These are phyloP conservation scores for Scotopteryx bipunctaria DNA, from an alignment of 2,888 invertebrate species.

Conservation along the genomic window DNA sequence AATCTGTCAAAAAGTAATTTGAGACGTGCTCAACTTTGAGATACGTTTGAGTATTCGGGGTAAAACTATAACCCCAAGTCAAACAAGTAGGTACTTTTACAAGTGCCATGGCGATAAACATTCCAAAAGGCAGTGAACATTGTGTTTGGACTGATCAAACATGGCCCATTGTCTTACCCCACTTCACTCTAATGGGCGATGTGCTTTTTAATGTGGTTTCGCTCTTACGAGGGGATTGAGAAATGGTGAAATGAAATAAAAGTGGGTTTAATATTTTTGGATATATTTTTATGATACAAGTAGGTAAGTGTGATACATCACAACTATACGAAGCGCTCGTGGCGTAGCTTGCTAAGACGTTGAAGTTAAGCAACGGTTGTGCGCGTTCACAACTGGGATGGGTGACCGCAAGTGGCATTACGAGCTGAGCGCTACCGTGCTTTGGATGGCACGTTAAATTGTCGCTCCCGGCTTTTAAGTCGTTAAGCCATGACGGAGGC, in stretches of 20 bases:
- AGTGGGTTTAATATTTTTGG: constrained; percentile 35
- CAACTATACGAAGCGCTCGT: no score
- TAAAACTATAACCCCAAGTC: constrained; percentile 8
- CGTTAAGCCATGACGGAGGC: no score
- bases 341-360: no score
- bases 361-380: no score
- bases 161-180: constrained; percentile 48
- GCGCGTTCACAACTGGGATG: no score
- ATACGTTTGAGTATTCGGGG: no score
- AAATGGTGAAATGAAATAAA: constrained; percentile 6
- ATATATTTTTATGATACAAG: background rate
- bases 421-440: no score
- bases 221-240: constrained; percentile 13
- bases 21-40: no score
- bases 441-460: no score
- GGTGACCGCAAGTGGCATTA: no score
- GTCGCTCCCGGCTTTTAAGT: no score
- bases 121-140: constrained; percentile 16
- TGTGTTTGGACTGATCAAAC: constrained; percentile 40
- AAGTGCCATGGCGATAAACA: constrained; percentile 19
- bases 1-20: no score
- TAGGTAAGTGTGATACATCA: background rate
- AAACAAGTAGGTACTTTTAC: constrained; percentile 1
- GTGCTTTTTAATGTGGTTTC: constrained; percentile 43
- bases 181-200: constrained; percentile 45